Evolutionary conservation across 2,888 invertebrate genomes (phyloP), one percentile per base, ranked within the genome.

Genomic region (Tyria jacobaeae): DNA sequence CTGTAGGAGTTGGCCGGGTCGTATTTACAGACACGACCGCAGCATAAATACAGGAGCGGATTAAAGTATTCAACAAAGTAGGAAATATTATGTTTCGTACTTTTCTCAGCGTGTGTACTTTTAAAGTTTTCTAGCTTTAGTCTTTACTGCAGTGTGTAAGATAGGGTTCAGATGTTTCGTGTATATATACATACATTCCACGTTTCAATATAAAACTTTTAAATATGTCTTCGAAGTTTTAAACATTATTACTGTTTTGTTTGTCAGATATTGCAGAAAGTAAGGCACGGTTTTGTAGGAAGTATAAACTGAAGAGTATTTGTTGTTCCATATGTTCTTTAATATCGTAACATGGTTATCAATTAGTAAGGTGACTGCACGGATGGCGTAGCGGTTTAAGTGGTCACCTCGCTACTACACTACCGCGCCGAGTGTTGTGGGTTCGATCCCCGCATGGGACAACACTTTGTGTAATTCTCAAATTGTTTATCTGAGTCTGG

Each of bases 21-120:
- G 89, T 90, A 88, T 90, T 89, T 88, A 85, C 83, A 80, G 81
- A 82, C 79, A 78, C 78, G 78, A 75, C 83, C 78, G 78, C 82
- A 78, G 80, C 83, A 87, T 90, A 89, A 89, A 89, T 86, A 89
- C 82, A 84, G 75, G 76, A 75, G 76, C 69, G 83, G 88, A 89
- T 89, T 89, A 88, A 88, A 89, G 87, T 87, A 87, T 89, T 88
- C 87, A 85, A 70, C 82, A 73, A 70, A 76, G 79, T 80, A 76
- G 80, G 83, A 88, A 85, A 85, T 84, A 85, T 85, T 76, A 80
- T 76, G 61, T 67, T 66, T 71, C 72, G 75, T 78, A 80, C 78
- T 85, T 84, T 82, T 83, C 74, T 75, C 72, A 76, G 75, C 76
- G 66, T 61, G 50, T 62, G 44, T 48, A 51, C 59, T 39, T 79